Evolutionary conservation across 2,888 invertebrate species (phyloP), one percentile per base, ranked within the genome.

Genomic region (Chouioia cunea): DNA sequence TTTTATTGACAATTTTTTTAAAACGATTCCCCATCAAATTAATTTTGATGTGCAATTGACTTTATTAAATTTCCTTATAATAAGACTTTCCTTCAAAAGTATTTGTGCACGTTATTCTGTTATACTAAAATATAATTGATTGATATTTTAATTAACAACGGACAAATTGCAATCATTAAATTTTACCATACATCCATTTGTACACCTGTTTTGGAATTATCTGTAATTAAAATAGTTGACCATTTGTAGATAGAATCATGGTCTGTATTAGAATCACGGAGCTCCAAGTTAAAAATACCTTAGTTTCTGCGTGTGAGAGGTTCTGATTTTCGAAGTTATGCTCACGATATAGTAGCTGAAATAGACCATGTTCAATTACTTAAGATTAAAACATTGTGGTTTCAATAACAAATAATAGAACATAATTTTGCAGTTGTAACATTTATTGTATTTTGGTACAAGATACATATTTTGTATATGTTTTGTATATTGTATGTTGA

Each of bases 381-480:
- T 52, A 14, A n/a, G n/a, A 27, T 46, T 53, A 59, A 23, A 12
- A 60, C 6, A 36, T 36, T 36, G 10, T n/a, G 36, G 36, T 36
- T 52, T 12, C 16, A 53, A 20, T 46, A 22, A n/a, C 2, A 36
- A 10, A 10, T 36, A 36, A 6, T 1, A 36, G 4, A 6, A 36
- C 1, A 12, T 36, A 36, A 10, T 36, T 36, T 75, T 78, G 78
- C 65, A 66, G 73, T 75, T 74, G 75, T 79, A 80, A 82, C 76
- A 79, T 82, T 81, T 81, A 82, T 81, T 82, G 75, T 68, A 69
- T 36, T 36, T 12, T 73, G 76, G 72, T 76, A 74, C 73, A 6
- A 36, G 75, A 78, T 79, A 79, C 81, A 79, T 80, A 77, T 79
- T 77, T 80, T 79, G 81, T 79, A 82, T 74, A 74, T 76, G n/a